These are phyloP conservation scores for Palaemon carinicauda DNA, from an alignment of 1,140 invertebrate species.

Conservation along the genomic window DNA sequence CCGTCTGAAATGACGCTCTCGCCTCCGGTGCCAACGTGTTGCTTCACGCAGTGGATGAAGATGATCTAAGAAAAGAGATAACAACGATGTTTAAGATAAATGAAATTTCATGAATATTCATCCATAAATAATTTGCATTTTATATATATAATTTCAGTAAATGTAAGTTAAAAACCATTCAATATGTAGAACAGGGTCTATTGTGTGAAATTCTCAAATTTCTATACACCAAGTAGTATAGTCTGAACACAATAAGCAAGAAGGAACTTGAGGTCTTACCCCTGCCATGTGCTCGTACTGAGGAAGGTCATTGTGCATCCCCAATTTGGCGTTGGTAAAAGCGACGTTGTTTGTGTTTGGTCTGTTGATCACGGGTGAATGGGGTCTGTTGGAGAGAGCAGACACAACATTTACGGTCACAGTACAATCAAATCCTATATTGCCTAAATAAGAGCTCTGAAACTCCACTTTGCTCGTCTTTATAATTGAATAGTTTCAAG, in stretches of 20 bases:
- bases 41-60: constrained; percentile 74
- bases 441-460: too few species aligned
- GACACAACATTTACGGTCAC: not conserved
- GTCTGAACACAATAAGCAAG: not conserved
- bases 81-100: not conserved
- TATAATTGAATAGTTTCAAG: not conserved
- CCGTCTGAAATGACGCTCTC: constrained; percentile 73
- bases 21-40: constrained; percentile 71
- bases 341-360: constrained; percentile 75
- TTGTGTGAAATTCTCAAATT: too few species aligned
- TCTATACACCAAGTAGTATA: not conserved
- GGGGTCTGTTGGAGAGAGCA: not conserved
- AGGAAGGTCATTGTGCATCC: constrained; percentile 76
- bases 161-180: too few species aligned
- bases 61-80: constrained; percentile 65
- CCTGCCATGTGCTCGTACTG: constrained; percentile 79
- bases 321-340: constrained; percentile 73
- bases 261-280: constrained; percentile 62
- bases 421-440: not conserved
- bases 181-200: too few species aligned
- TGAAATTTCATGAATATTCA: not conserved
- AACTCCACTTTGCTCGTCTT: too few species aligned
- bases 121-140: too few species aligned
- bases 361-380: constrained; percentile 70
- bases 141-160: too few species aligned